Base-by-base conservation (phyloP, 1,140 invertebrate species). In the Drosophila rhopaloa region DNA sequence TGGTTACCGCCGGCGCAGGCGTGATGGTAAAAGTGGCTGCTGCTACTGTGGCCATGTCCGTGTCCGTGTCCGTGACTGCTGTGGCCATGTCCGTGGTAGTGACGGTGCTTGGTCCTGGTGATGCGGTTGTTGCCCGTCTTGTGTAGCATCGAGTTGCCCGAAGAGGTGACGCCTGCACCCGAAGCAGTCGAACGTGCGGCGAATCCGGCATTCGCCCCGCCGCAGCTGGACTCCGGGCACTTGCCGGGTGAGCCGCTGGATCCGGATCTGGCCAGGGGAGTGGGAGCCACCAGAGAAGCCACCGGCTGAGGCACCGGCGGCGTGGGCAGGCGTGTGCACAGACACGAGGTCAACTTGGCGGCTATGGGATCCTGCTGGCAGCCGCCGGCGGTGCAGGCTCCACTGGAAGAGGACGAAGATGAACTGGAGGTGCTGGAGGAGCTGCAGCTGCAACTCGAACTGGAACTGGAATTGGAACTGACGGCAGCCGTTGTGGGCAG, bases 311-410 rank as follows among this genome's bases (percentile, higher is more conserved):
- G 54, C 32, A 27, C 51, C 3, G 51, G 19, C 43, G 80, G 59
- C 27, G 82, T 78, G 35, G 77, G 32, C 35, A 93, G 71, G 5
- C 91, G 84, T 40, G 92, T 93, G 71, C 93, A 93, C 7, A 93
- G 73, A 63, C 93, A 93, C 48, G 93, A 93, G 10, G 93, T 93
- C 8, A 93, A 61, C 67, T 93, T 93, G 54, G 93, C 93, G 16
- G 93, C 88, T 27, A 93, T 93, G 14, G 93, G 93, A 90, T 93
- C 93, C 57, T 92, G 86, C 32, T 92, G 86, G 16, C 84, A 92
- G n/a, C 85, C 68, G 19, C 66, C 73, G 51, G 67, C 60, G 27
- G 48, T 63, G 74, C 77, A 76, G 54, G 50, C 53, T 38, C 59
- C 38, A 40, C 55, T 59, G 14, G 32, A 38, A 54, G 47, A 41